Evolutionary conservation across 2,113 vertebrate species (phyloP).

Genomic region (Mugil cephalus): DNA sequence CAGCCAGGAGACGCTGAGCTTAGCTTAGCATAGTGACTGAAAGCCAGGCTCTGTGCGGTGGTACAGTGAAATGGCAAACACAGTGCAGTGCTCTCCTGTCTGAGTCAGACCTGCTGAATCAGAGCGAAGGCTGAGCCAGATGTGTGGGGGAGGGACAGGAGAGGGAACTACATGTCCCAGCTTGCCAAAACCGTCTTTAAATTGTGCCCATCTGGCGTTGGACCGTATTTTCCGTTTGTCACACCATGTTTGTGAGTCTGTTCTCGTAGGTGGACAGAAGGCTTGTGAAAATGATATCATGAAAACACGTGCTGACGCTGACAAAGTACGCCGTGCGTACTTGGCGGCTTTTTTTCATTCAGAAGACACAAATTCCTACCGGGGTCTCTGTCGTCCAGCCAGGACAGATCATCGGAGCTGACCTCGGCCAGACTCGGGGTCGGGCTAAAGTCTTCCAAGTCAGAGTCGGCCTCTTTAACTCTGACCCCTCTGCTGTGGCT

Average conservation of each 20-base stretch:
- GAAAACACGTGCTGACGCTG: neutral
- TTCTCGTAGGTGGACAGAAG: conserved; percentile 3
- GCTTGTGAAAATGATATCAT: conserved; percentile 22
- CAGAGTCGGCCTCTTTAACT: conserved; percentile 61
- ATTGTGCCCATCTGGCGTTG: conserved; percentile 37
- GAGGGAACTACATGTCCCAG: conserved; percentile 43
- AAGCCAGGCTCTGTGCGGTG: neutral
- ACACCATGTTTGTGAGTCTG: conserved; percentile 12
- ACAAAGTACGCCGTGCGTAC: neutral
- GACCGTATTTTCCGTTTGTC: conserved; percentile 25
- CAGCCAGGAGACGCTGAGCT: neutral
- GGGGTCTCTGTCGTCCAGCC: conserved; percentile 69
- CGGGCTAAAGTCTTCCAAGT: conserved; percentile 82
- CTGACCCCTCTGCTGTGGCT: conserved; percentile 37
- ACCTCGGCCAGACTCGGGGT: conserved; percentile 84
- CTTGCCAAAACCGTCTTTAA: conserved; percentile 45
- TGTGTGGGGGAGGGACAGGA: conserved; percentile 51
- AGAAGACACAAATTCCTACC: conserved; percentile 57
- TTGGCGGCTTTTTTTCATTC: neutral
- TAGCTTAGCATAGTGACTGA: conserved; percentile 12
- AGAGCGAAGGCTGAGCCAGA: conserved; percentile 41
- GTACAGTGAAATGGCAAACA: conserved; percentile 15
- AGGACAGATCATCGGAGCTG: conserved; percentile 84
- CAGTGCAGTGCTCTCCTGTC: neutral
- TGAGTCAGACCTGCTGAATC: conserved; percentile 46